A percentile compares a stretch with the other conserved stretches of the same genome.
phyloP scores from a whole-genome alignment of 2,888 invertebrate species.

The Xanthorhoe spadicearia region DNA sequence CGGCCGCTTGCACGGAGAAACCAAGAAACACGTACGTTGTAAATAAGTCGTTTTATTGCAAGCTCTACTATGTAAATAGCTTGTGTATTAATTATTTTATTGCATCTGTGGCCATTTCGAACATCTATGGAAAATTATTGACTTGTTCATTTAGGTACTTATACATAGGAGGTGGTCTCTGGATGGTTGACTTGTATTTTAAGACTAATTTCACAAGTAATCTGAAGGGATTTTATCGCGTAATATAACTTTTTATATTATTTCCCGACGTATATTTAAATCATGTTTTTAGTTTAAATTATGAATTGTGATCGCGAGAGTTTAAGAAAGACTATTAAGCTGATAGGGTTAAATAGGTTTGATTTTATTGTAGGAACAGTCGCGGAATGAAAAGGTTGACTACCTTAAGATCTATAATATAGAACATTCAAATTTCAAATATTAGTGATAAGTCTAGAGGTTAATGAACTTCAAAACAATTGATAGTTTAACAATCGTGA shows the following conservation, averaged over 20 bases:
- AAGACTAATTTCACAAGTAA: neutral
- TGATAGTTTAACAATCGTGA: neutral
- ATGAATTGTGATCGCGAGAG: too few relatives aligned
- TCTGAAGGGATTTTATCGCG: too few relatives aligned
- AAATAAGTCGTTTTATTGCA: constrained; percentile 34
- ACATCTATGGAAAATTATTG: constrained; percentile 15
- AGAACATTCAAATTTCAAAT: too few relatives aligned
- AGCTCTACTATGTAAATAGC: constrained; percentile 15
- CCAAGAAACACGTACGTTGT: constrained; percentile 18
- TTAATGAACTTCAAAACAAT: neutral
- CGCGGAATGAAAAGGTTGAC: too few relatives aligned
- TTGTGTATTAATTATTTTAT: constrained; percentile 35
- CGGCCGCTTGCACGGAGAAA: neutral
- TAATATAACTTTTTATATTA: too few relatives aligned
- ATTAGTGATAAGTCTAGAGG: neutral
- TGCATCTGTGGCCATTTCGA: constrained; percentile 7
- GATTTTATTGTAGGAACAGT: too few relatives aligned
- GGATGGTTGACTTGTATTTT: neutral
- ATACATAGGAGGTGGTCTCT: neutral
- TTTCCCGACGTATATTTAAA: too few relatives aligned
- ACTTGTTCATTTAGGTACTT: constrained; percentile 9
- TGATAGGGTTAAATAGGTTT: too few relatives aligned
- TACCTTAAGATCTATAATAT: too few relatives aligned
- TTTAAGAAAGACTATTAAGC: too few relatives aligned
- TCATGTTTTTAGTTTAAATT: too few relatives aligned